Percentiles rank a stretch among this genome's conserved stretches.
These are phyloP conservation scores for Crocallis elinguaria DNA, from an alignment of 2,888 invertebrate genomes.

Conservation along the genomic window DNA sequence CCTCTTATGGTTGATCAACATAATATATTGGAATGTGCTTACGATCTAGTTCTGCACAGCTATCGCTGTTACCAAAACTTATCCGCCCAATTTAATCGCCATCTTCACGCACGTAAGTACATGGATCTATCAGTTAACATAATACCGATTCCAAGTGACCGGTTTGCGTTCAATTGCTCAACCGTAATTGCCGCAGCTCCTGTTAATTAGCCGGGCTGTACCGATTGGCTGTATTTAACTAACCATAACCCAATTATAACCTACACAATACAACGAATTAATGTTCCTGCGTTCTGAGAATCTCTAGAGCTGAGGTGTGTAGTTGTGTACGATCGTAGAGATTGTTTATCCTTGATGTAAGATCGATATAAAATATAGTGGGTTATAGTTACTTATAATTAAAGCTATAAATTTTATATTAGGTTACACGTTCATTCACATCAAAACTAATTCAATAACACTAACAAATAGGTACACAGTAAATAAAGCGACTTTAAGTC, in stretches of 20 bases:
- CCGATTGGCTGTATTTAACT: slow-evolving; percentile 20
- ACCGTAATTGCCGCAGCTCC: slow-evolving; percentile 24
- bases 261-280: slow-evolving; percentile 4
- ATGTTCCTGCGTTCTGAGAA: slow-evolving; percentile 5
- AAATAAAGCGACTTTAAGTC: slow-evolving; percentile 59
- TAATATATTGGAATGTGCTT: too few species aligned
- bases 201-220: slow-evolving; percentile 16
- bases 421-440: too few species aligned
- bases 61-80: too few species aligned
- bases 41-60: too few species aligned
- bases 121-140: too few species aligned
- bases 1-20: too few species aligned
- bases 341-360: too few species aligned
- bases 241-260: slow-evolving; percentile 19
- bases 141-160: slow-evolving; percentile 5
- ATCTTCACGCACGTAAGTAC: background rate
- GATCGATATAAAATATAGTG: too few species aligned
- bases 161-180: slow-evolving; percentile 19
- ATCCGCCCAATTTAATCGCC: too few species aligned
- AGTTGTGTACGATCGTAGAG: background rate
- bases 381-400: too few species aligned
- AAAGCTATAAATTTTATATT: too few species aligned
- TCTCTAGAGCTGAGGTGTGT: background rate
- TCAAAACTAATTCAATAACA: too few species aligned
- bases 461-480: slow-evolving; percentile 21